These are phyloP conservation scores for Caenorhabditis sulstoni DNA, from an alignment of 2,888 invertebrate genomes.

Conservation along the genomic window DNA sequence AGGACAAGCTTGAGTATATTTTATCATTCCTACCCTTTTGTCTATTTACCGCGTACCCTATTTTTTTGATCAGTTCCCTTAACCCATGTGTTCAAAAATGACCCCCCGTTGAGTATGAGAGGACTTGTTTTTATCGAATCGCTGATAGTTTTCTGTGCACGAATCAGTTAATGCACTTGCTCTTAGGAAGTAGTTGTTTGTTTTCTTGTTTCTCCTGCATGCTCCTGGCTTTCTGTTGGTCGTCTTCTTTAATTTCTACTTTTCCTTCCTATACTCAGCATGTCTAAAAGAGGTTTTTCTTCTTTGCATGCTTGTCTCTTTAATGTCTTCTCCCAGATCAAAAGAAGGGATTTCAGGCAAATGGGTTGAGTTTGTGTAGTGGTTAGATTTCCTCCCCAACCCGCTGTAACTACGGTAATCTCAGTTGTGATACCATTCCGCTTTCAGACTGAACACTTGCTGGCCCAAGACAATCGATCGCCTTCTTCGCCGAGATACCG, in stretches of 20 bases:
- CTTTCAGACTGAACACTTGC: conserved; percentile 78
- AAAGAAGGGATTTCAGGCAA: conserved; percentile 7
- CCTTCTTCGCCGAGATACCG: conserved; percentile 70
- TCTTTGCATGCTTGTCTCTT: conserved; percentile 19
- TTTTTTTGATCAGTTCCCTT: conserved; percentile 49
- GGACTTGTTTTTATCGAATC: not conserved
- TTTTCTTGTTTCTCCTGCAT: conserved; percentile 35
- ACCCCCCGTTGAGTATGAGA: no score
- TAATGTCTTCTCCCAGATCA: not conserved
- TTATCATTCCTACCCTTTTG: conserved; percentile 32
- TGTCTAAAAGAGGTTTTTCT: not conserved
- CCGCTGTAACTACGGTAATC: not conserved
- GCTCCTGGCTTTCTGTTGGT: conserved; percentile 10
- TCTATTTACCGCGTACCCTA: conserved; percentile 34
- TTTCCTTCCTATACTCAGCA: not conserved
- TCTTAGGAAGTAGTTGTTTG: conserved; percentile 3
- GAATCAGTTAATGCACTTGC: conserved; percentile 34
- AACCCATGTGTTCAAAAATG: conserved; percentile 40
- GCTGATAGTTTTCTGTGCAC: conserved; percentile 38
- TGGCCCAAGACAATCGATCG: conserved; percentile 70
- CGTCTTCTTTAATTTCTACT: not conserved
- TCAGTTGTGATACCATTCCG: not conserved
- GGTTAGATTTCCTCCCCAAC: conserved; percentile 10
- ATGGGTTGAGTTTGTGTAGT: conserved; percentile 19
- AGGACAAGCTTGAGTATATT: conserved; percentile 47